phyloP scores from a whole-genome alignment of 2,888 invertebrate genomes.

The Lumbricus terrestris region DNA sequence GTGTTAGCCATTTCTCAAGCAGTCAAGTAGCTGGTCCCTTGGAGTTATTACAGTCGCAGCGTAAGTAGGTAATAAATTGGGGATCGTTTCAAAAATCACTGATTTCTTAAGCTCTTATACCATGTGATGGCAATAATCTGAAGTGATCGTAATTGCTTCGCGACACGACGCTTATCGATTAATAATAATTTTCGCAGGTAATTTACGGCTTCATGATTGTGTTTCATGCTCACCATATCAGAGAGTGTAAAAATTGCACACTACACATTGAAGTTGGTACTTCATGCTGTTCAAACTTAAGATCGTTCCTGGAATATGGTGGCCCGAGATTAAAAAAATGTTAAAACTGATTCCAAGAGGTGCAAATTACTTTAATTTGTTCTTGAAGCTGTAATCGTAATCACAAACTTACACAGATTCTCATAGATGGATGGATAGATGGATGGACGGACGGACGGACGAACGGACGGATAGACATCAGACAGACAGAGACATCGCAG shows the following conservation, averaged over 20 bases:
- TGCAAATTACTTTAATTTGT: neutral
- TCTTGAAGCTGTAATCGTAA: neutral
- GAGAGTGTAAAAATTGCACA: neutral
- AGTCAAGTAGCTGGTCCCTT: neutral
- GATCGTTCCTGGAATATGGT: neutral
- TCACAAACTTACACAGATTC: neutral
- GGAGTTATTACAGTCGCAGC: neutral
- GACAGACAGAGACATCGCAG: too few species aligned
- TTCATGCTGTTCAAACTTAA: neutral
- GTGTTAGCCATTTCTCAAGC: neutral
- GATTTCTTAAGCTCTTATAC: neutral
- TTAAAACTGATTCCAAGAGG: neutral
- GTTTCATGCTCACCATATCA: too few species aligned
- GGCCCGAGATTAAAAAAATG: neutral
- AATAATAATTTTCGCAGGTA: too few species aligned
- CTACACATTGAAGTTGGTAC: neutral
- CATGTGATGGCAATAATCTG: neutral
- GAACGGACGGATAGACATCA: too few species aligned
- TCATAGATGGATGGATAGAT: too few species aligned
- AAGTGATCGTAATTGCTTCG: neutral
- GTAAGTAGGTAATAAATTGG: neutral
- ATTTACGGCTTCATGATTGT: neutral
- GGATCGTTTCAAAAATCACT: neutral
- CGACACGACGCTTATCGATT: neutral
- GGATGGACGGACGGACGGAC: too few species aligned